Evolutionary conservation across 2,888 invertebrate species (phyloP).

Genomic region (Monopis laevigella): DNA sequence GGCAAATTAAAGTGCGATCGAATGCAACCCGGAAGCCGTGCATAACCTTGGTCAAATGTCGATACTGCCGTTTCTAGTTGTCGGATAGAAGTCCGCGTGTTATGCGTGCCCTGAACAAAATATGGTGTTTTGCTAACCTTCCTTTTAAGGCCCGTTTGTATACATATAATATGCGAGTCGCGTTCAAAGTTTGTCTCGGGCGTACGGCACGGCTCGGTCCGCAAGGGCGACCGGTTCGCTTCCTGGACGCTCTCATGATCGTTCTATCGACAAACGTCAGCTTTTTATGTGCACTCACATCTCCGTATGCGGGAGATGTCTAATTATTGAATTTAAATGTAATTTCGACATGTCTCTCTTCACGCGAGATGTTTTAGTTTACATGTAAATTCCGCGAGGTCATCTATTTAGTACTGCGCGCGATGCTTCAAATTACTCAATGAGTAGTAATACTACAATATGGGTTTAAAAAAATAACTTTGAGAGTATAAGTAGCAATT

Average conservation of each 20-base stretch:
- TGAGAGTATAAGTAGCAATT: conserved; percentile 9
- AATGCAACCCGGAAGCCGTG: conserved; percentile 29
- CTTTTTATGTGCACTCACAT: background rate
- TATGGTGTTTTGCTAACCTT: conserved; percentile 31
- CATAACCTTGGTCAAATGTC: conserved; percentile 28
- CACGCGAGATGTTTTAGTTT: background rate
- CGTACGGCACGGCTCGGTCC: conserved; percentile 22
- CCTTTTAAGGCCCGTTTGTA: conserved; percentile 30
- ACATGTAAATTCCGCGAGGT: too few species aligned
- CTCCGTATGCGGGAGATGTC: background rate
- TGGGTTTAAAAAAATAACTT: background rate
- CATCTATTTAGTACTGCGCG: too few species aligned
- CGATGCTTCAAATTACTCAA: background rate
- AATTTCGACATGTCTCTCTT: background rate
- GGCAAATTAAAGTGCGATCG: conserved; percentile 25
- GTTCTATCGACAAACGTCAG: conserved; percentile 1
- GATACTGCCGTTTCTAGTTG: conserved; percentile 20
- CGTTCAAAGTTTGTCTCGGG: conserved; percentile 26
- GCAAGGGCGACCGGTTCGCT: conserved; percentile 55
- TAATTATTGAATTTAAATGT: background rate
- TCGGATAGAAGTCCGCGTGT: conserved; percentile 15
- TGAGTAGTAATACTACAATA: too few species aligned
- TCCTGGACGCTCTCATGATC: conserved; percentile 33
- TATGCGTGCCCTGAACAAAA: conserved; percentile 19
- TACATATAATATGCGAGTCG: conserved; percentile 17